phyloP scores from a whole-genome alignment of 2,888 invertebrate species.

The Eupithecia centaureata region DNA sequence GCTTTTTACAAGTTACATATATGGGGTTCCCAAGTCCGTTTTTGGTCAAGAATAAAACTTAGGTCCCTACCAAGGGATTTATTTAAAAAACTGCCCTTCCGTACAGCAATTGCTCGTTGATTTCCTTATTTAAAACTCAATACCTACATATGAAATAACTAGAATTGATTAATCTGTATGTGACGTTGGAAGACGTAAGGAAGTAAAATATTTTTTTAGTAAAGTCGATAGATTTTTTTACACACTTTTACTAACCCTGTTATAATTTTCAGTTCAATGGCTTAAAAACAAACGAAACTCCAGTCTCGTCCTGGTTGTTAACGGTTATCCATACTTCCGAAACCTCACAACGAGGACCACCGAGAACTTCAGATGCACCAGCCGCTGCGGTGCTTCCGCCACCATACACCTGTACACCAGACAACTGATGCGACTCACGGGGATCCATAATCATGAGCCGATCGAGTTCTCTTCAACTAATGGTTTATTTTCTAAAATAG shows the following conservation, averaged over 20 bases:
- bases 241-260: neutral
- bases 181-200: no score
- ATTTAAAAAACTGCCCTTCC: no score
- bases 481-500: neutral
- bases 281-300: slow-evolving; percentile 1
- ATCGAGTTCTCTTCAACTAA: neutral
- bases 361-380: slow-evolving; percentile 36
- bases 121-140: no score
- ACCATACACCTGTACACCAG: slow-evolving; percentile 13
- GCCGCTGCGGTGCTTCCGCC: slow-evolving; percentile 37
- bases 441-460: neutral
- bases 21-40: no score
- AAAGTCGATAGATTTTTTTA: no score
- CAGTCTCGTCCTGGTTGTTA: neutral
- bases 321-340: slow-evolving; percentile 8
- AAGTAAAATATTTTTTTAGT: no score
- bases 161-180: no score
- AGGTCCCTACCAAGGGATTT: no score
- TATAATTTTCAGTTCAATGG: slow-evolving; percentile 9
- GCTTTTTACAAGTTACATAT: no score
- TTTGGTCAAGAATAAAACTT: no score
- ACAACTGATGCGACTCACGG: neutral
- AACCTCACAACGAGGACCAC: slow-evolving; percentile 9
- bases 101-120: no score
- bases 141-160: no score